These are phyloP conservation scores for Urocolius indicus DNA, from an alignment of 2,113 vertebrate species.

Conservation along the genomic window DNA sequence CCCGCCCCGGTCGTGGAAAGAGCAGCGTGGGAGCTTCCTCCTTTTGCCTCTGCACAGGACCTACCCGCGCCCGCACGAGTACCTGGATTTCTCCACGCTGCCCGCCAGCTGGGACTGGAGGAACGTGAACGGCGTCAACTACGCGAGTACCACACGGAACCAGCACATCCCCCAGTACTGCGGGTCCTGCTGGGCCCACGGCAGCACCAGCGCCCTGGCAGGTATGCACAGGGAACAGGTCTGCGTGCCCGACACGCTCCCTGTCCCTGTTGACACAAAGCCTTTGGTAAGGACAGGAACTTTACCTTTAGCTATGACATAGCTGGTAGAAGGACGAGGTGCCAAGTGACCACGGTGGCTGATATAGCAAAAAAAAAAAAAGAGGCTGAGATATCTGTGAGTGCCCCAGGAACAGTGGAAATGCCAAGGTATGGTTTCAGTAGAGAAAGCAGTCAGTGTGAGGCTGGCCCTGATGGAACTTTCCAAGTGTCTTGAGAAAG, in stretches of 20 bases:
- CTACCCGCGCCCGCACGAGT: slow-evolving; percentile 87
- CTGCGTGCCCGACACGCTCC: too few species aligned
- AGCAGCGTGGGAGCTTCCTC: fast-evolving
- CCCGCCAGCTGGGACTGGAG: slow-evolving; percentile 94
- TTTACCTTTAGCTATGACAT: fast-evolving
- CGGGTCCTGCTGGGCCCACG: slow-evolving; percentile 97
- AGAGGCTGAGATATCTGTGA: not conserved
- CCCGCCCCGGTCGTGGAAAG: too few species aligned
- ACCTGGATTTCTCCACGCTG: slow-evolving; percentile 75
- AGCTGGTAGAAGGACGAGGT: not conserved
- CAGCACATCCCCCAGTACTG: slow-evolving; percentile 99
- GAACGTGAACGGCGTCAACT: slow-evolving; percentile 86
- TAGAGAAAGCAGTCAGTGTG: fast-evolving
- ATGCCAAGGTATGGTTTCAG: not conserved
- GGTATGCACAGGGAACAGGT: slow-evolving; percentile 77
- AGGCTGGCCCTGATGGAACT: not conserved
- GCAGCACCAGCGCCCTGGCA: slow-evolving; percentile 94
- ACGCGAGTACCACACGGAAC: slow-evolving; percentile 90
- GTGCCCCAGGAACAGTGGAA: fast-evolving
- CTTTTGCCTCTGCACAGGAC: slow-evolving; percentile 29
- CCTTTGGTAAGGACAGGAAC: fast-evolving
- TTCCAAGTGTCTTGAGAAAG: too few species aligned
- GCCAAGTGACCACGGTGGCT: too few species aligned
- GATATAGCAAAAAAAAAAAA: fast-evolving
- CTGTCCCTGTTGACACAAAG: too few species aligned